A percentile compares a stretch with the other conserved stretches of the same genome.
phyloP scores from a whole-genome alignment of 2,888 invertebrate species.

The Ariolimax columbianus region DNA sequence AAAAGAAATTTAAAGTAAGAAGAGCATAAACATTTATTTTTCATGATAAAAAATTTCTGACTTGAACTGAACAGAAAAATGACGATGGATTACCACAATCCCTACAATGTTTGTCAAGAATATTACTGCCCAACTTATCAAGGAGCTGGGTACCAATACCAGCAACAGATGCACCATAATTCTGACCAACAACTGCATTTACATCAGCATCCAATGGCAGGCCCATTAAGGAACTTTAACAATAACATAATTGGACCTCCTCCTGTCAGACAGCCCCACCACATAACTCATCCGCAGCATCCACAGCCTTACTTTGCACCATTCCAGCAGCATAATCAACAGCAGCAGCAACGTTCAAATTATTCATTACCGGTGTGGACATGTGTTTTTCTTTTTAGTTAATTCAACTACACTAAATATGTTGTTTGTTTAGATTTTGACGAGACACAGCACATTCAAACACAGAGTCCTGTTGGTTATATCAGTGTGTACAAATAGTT shows the following conservation, averaged over 20 bases:
- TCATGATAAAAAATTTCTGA: neutral
- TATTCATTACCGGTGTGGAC: conserved; percentile 42
- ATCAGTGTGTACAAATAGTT: too few relatives aligned
- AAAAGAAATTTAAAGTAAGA: too few relatives aligned
- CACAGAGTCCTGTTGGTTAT: too few relatives aligned
- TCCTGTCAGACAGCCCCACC: neutral
- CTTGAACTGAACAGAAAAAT: conserved; percentile 27
- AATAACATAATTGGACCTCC: conserved; percentile 40
- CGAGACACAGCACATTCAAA: too few relatives aligned
- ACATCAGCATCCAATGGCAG: conserved; percentile 23
- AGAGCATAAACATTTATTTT: neutral
- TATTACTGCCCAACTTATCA: conserved; percentile 53
- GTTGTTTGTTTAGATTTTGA: too few relatives aligned
- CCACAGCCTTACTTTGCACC: conserved; percentile 28
- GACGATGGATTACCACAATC: conserved; percentile 57
- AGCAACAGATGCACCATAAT: conserved; percentile 9
- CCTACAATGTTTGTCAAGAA: conserved; percentile 55
- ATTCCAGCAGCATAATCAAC: conserved; percentile 38
- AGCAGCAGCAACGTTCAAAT: conserved; percentile 18
- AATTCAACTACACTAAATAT: too few relatives aligned
- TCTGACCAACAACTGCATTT: conserved; percentile 22
- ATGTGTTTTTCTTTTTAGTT: neutral
- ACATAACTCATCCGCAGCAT: neutral
- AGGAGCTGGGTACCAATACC: conserved; percentile 46
- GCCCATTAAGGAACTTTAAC: conserved; percentile 38